These are phyloP conservation scores for Arremon aurantiirostris DNA, from an alignment of 2,797 vertebrate species.

Conservation along the genomic window DNA sequence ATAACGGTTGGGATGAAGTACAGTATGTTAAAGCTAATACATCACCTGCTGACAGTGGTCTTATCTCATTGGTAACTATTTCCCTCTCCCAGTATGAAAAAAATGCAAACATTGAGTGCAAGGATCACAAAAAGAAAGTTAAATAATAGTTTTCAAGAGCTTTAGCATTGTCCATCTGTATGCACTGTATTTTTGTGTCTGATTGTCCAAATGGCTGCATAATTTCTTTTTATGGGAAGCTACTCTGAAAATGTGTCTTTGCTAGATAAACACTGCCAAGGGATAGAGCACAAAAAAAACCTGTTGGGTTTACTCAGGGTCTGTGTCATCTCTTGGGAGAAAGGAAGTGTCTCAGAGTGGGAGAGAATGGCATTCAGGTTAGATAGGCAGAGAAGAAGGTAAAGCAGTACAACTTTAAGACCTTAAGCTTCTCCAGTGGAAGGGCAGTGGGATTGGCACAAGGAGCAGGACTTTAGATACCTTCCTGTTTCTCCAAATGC, in stretches of 20 bases:
- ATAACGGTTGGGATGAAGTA: slow-evolving; percentile 59
- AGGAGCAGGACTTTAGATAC: not conserved
- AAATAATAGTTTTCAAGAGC: slow-evolving; percentile 32
- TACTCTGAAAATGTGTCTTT: not conserved
- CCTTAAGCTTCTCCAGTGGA: not conserved
- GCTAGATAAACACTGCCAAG: not conserved
- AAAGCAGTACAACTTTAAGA: not conserved
- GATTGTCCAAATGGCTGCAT: not conserved
- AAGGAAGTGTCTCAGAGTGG: not conserved
- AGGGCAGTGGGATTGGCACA: not conserved
- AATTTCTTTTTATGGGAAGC: not conserved
- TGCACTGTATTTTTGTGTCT: not conserved
- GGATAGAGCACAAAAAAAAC: not conserved
- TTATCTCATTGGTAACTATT: slow-evolving; percentile 45
- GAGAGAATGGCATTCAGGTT: not conserved
- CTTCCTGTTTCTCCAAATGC: not conserved
- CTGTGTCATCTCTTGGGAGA: not conserved
- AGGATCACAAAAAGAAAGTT: slow-evolving; percentile 34
- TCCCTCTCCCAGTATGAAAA: slow-evolving; percentile 25
- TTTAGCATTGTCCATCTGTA: not conserved
- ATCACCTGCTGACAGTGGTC: slow-evolving; percentile 67
- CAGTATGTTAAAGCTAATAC: slow-evolving; percentile 72
- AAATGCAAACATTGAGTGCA: slow-evolving; percentile 13
- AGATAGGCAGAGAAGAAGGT: not conserved
- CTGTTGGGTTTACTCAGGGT: not conserved